Percentiles rank a stretch among this genome's conserved stretches.
These are phyloP conservation scores for Perdita meconis DNA, from an alignment of 2,888 invertebrate species.

Conservation along the genomic window DNA sequence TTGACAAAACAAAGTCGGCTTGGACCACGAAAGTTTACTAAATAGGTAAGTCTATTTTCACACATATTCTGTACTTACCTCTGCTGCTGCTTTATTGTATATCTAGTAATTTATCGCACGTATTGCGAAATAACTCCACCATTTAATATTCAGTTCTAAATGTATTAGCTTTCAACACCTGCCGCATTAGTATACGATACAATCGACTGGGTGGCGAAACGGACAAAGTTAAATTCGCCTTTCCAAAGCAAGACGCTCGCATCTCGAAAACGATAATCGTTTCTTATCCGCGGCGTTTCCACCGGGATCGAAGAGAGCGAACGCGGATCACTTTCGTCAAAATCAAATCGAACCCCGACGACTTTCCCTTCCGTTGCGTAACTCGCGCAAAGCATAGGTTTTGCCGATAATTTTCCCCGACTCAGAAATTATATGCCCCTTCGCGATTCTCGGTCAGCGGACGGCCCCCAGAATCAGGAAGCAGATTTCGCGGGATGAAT, in stretches of 20 bases:
- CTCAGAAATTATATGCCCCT: slow-evolving; percentile 38
- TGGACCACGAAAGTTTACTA: too few relatives aligned
- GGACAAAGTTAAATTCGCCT: not conserved
- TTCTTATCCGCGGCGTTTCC: not conserved
- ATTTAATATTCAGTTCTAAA: too few relatives aligned
- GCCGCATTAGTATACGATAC: too few relatives aligned
- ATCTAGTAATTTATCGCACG: too few relatives aligned
- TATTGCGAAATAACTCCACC: too few relatives aligned
- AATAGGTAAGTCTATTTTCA: too few relatives aligned
- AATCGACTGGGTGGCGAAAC: too few relatives aligned
- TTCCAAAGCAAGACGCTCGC: not conserved
- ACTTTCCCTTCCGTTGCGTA: slow-evolving; percentile 52
- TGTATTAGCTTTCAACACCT: too few relatives aligned
- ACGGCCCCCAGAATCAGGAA: slow-evolving; percentile 41
- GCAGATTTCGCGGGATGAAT: slow-evolving; percentile 32
- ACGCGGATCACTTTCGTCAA: slow-evolving; percentile 20
- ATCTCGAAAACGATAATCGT: not conserved
- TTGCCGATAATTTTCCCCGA: slow-evolving; percentile 34
- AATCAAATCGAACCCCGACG: slow-evolving; percentile 14
- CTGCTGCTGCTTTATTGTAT: too few relatives aligned
- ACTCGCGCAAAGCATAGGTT: slow-evolving; percentile 21
- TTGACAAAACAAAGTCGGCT: too few relatives aligned
- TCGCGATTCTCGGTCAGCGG: slow-evolving; percentile 37
- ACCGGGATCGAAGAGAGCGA: slow-evolving; percentile 7
- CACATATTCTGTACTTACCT: too few relatives aligned